A percentile compares a stretch with the other conserved stretches of the same genome.
These are phyloP conservation scores for Phania funesta DNA, from an alignment of 2,888 invertebrate genomes.

Conservation along the genomic window DNA sequence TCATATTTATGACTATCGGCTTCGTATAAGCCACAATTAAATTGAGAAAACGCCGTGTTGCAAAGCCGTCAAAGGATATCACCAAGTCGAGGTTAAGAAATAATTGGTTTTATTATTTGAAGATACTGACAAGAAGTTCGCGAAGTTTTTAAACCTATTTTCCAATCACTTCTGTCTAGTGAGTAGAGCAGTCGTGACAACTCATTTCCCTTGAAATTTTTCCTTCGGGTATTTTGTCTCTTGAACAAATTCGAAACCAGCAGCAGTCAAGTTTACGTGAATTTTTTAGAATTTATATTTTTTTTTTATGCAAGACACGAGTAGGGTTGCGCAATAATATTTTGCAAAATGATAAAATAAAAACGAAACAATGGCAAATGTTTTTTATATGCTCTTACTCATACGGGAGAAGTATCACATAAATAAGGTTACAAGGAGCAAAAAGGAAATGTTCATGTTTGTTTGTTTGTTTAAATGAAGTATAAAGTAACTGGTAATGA, in stretches of 20 bases:
- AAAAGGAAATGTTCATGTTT: not conserved
- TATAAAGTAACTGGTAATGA: not conserved
- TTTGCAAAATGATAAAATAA: slow-evolving; percentile 19
- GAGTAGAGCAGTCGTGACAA: not conserved
- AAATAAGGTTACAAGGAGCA: not conserved
- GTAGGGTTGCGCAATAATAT: not conserved
- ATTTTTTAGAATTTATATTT: slow-evolving; percentile 33
- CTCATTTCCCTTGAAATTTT: not conserved
- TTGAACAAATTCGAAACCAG: not conserved
- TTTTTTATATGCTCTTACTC: slow-evolving; percentile 36
- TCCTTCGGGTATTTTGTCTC: not conserved
- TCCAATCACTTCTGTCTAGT: too few species aligned
- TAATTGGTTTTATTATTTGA: too few species aligned
- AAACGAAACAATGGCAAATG: slow-evolving; percentile 22
- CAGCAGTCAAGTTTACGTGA: not conserved
- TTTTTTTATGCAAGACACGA: not conserved
- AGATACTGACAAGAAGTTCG: too few species aligned
- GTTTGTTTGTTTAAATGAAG: slow-evolving; percentile 35
- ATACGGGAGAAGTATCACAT: not conserved
- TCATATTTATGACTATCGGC: too few species aligned
- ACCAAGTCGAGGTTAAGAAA: too few species aligned
- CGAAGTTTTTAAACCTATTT: too few species aligned
- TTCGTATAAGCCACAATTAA: too few species aligned
- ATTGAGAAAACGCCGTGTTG: too few species aligned
- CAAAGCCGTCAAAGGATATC: too few species aligned